These are phyloP conservation scores for Danio rerio DNA, from an alignment of 2,113 vertebrate genomes.

Conservation along the genomic window GRCz12tu NC_133184.1:25917501-25918000, in stretches of 20 bases:
- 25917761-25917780: conserved; percentile 44
- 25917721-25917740: background rate
- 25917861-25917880: conserved; percentile 41
- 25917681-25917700: background rate
- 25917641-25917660: background rate
- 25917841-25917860: conserved; percentile 46
- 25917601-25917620: background rate
- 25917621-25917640: too few species aligned
- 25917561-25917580: too few species aligned
- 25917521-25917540: background rate
- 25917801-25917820: conserved; percentile 50
- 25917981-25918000: conserved; percentile 14
- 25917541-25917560: too few species aligned
- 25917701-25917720: conserved; percentile 28
- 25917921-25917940: conserved; percentile 18
- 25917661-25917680: conserved; percentile 1
- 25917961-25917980: background rate
- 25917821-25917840: conserved; percentile 22
- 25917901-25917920: conserved; percentile 39
- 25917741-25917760: conserved; percentile 20
- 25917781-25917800: conserved; percentile 41
- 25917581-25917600: background rate
- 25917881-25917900: conserved; percentile 36
- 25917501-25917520: background rate
- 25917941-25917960: conserved; percentile 10